Evolutionary conservation across 2,888 invertebrate genomes (phyloP).

Genomic region (Euzetes globulus): DNA sequence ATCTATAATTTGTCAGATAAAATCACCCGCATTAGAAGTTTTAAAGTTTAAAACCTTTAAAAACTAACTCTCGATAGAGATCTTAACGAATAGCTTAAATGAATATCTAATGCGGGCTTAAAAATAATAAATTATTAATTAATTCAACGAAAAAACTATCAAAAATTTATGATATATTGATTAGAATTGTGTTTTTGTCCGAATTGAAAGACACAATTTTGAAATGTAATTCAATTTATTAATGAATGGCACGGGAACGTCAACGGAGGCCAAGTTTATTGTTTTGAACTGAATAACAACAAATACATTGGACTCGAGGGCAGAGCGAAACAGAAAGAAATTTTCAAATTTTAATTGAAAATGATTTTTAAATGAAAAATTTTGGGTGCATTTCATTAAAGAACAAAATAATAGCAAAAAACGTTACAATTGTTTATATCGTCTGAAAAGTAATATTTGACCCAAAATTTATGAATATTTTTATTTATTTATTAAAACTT

Average conservation of each 20-base stretch:
- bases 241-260: background rate
- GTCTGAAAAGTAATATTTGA: background rate
- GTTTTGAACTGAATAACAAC: background rate
- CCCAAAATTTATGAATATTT: slow-evolving; percentile 5
- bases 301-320: background rate
- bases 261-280: slow-evolving; percentile 9
- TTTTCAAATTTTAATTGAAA: slow-evolving; percentile 13
- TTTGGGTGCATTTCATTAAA: slow-evolving; percentile 26
- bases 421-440: background rate
- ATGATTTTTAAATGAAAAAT: background rate
- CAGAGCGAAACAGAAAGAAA: background rate
- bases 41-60: too few relatives aligned
- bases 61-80: background rate
- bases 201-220: too few relatives aligned
- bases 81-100: background rate
- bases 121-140: background rate
- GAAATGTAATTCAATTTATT: background rate
- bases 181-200: too few relatives aligned
- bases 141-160: too few relatives aligned
- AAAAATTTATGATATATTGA: too few relatives aligned
- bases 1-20: too few relatives aligned
- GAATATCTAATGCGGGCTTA: background rate
- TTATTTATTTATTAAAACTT: background rate
- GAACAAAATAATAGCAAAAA: background rate
- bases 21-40: too few relatives aligned